Conservation (phyloP, 2,888 invertebrate genomes). For the Isoperla grammatica region DNA sequence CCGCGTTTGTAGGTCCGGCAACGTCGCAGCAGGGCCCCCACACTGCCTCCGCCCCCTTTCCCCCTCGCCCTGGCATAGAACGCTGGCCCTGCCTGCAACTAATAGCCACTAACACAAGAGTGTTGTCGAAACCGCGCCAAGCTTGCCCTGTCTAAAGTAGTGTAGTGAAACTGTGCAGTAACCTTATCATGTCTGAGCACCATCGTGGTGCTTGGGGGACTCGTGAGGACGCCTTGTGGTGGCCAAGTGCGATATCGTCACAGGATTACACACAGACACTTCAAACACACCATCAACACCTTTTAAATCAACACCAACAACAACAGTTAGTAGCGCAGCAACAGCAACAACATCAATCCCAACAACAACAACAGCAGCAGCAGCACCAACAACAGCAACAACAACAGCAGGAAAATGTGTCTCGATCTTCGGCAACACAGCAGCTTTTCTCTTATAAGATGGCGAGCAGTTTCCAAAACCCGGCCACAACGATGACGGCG, state of each 20-base stretch:
- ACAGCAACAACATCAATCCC: slow-evolving; percentile 44
- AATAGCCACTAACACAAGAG: background rate
- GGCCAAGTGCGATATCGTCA: slow-evolving; percentile 50
- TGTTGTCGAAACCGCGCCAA: slow-evolving; percentile 10
- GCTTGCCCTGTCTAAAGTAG: slow-evolving; percentile 25
- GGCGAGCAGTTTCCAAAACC: slow-evolving; percentile 75
- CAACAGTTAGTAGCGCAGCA: slow-evolving; percentile 40
- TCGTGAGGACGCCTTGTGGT: slow-evolving; percentile 53
- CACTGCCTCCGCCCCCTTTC: slow-evolving; percentile 10
- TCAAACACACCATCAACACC: slow-evolving; percentile 48
- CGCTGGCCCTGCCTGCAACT: background rate
- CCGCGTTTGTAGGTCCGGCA: slow-evolving; percentile 18
- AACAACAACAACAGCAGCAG: slow-evolving; percentile 37
- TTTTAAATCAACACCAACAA: slow-evolving; percentile 45
- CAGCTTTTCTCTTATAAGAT: slow-evolving; percentile 82
- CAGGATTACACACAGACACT: slow-evolving; percentile 50
- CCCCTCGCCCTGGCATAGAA: too few relatives aligned
- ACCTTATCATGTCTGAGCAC: slow-evolving; percentile 64
- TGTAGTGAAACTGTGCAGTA: slow-evolving; percentile 28
- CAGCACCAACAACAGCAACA: slow-evolving; percentile 40
- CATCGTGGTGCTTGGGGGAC: slow-evolving; percentile 60
- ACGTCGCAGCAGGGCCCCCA: slow-evolving; percentile 12
- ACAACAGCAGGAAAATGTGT: slow-evolving; percentile 49
- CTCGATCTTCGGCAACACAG: slow-evolving; percentile 56
- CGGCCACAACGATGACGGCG: slow-evolving; percentile 59